Evolutionary conservation across 2,113 vertebrate species (phyloP).

Genomic region (Glaucomys volans): DNA sequence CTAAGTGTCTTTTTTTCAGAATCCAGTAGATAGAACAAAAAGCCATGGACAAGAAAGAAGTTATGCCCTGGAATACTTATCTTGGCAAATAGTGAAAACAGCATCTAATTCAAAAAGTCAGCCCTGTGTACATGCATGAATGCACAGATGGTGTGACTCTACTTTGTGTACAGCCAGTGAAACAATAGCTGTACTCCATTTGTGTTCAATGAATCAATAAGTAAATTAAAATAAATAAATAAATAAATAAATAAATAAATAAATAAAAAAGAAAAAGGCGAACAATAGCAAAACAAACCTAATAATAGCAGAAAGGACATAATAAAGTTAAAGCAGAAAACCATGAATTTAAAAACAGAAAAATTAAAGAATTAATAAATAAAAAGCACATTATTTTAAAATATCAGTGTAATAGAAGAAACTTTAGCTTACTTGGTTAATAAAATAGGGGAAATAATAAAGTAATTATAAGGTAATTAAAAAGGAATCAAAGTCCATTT

Average conservation of each 20-base stretch:
- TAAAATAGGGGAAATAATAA: neutral
- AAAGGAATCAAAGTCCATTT: neutral
- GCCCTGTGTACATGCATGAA: too few relatives aligned
- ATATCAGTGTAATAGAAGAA: neutral
- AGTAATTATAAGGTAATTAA: neutral
- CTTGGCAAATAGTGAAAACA: neutral
- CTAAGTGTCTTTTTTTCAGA: neutral
- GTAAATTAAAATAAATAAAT: too few relatives aligned
- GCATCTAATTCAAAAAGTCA: conserved; percentile 5
- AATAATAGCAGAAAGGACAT: neutral
- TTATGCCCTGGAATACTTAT: neutral
- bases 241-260: too few relatives aligned
- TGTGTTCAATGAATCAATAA: too few relatives aligned
- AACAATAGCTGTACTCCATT: too few relatives aligned
- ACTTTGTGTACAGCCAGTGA: too few relatives aligned
- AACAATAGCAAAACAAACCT: neutral
- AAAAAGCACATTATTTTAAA: neutral
- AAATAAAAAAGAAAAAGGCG: too few relatives aligned
- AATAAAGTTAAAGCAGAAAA: conserved; percentile 16
- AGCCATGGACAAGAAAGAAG: neutral
- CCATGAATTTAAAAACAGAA: conserved; percentile 16
- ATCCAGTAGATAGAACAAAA: neutral
- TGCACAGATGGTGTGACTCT: too few relatives aligned
- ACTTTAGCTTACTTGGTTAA: neutral
- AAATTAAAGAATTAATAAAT: conserved; percentile 26